Conservation (phyloP, 53 echinoderm and acorn worm species). For the Luidia sarsii region DNA sequence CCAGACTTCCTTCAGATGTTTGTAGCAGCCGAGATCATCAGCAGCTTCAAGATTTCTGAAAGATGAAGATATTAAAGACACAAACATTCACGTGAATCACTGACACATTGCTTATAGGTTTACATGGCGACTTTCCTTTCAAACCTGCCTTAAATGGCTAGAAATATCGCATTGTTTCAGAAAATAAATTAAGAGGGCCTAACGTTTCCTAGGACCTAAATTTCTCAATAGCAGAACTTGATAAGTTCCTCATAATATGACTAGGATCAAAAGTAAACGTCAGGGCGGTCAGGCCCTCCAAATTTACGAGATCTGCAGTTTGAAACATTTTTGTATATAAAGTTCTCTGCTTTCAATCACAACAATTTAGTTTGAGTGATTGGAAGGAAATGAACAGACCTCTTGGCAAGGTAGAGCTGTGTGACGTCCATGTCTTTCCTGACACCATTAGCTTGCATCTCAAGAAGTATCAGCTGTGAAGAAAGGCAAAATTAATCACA, state of each 20-base stretch:
- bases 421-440: slow-evolving; percentile 82
- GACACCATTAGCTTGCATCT: slow-evolving; percentile 76
- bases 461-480: slow-evolving; percentile 68
- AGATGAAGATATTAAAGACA: no score
- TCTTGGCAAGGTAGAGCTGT: slow-evolving; percentile 79
- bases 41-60: slow-evolving; percentile 64
- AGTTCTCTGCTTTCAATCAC: no score
- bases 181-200: not conserved
- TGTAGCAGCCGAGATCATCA: slow-evolving; percentile 57
- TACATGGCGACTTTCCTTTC: not conserved
- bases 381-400: slow-evolving; percentile 25
- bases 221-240: no score
- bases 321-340: no score
- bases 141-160: not conserved
- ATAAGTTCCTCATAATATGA: no score
- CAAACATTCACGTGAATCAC: not conserved
- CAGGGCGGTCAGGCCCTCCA: no score
- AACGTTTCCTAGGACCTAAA: not conserved
- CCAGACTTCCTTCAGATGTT: slow-evolving; percentile 78
- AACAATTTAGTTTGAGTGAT: no score
- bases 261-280: no score
- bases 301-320: no score
- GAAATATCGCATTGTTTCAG: not conserved
- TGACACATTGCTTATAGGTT: not conserved
- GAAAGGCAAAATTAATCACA: not conserved